Evolutionary conservation across 35 echinoderm and acorn worm genomes (phyloP), one percentile per base, ranked within the genome.

Genomic region (Apostichopus californicus): DNA sequence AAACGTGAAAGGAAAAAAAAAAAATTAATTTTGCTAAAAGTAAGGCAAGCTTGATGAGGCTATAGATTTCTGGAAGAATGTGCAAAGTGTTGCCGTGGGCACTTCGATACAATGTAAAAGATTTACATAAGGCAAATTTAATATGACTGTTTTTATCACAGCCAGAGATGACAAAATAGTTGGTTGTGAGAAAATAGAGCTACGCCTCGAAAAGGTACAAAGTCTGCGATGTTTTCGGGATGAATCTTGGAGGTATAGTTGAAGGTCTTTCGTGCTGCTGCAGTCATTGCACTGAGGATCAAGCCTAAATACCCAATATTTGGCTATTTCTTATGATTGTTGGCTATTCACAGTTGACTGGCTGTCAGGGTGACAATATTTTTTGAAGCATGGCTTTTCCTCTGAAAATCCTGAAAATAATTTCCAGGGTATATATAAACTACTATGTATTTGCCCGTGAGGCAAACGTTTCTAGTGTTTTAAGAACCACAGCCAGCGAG

Each of bases 11-110:
- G 11, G 5, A 68, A 68, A 68, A 68, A 68, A 56, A 53, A 83
- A 83, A 83, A 83, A 83, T 83, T 83, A 83, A 83, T 83, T 83
- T 83, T 55, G 12, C 80, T 83, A 83, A 83, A 56, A 83, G 80
- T 24, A 55, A 83, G 80, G 25, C 80, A 12, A 8, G 53, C 34
- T 58, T 85, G 11, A 85, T 75, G 71, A n/a, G 57, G 54, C 81
- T 59, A 85, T 59, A 85, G 55, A 83, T 59, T 85, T 85, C 57
- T 85, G 57, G 55, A 58, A 58, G 81, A 85, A 85, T 85, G 81
- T 85, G 81, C n/a, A n/a, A 85, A 85, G 55, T 59, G 24, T 15
- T 59, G 81, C 81, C 81, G 3, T 8, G 3, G 81, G 81, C 81
- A 63, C 81, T 25, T 9, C 54, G 34, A 46, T 85, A n/a, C 5